A percentile compares a stretch with the other conserved stretches of the same genome.
phyloP scores from a whole-genome alignment of 2,797 vertebrate species.

The Rhinichthys osculus region DNA sequence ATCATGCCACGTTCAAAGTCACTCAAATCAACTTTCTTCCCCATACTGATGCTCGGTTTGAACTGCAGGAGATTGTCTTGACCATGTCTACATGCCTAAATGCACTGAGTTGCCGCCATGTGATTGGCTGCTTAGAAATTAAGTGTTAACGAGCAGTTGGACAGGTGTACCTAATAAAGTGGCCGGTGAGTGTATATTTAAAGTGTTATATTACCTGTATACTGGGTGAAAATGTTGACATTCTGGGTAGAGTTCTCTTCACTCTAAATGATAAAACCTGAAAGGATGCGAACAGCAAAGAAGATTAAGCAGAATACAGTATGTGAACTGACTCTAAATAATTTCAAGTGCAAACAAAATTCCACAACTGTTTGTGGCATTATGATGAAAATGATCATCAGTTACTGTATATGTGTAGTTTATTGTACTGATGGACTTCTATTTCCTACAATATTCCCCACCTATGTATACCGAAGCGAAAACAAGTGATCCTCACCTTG shows the following conservation, averaged over 20 bases:
- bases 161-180: no score
- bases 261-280: constrained; percentile 76
- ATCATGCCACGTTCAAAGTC: no score
- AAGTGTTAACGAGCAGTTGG: no score
- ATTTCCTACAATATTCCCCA: background rate
- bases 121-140: no score
- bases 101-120: no score
- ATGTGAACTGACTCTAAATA: background rate
- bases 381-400: background rate
- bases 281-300: background rate
- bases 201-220: constrained; percentile 60
- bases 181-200: no score
- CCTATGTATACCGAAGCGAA: background rate
- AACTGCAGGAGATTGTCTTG: no score
- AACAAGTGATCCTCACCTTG: constrained; percentile 3
- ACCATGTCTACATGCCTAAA: no score
- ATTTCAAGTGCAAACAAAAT: background rate
- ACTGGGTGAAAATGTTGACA: constrained; percentile 35
- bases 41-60: no score
- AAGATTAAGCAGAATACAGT: background rate
- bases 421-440: background rate
- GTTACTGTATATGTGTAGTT: background rate
- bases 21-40: no score
- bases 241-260: constrained; percentile 70
- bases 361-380: background rate